Percentiles rank a stretch among this genome's conserved stretches.
phyloP scores from a whole-genome alignment of 2,888 invertebrate genomes.

The Pseudococcus viburni region DNA sequence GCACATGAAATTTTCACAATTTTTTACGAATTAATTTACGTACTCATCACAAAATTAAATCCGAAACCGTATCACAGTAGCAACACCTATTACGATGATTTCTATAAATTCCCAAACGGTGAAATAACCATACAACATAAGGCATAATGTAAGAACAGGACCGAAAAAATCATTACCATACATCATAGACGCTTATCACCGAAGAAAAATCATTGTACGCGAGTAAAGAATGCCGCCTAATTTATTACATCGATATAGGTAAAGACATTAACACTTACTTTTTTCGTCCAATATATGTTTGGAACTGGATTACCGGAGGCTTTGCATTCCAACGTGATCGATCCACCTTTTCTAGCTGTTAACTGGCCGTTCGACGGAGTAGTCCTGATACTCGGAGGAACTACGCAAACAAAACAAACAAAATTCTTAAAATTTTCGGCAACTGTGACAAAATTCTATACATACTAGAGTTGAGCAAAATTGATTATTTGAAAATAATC shows the following conservation, averaged over 20 bases:
- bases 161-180: neutral
- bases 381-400: constrained; percentile 80
- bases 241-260: constrained; percentile 21
- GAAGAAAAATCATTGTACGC: neutral
- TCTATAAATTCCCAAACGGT: neutral
- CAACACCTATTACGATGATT: too few relatives aligned
- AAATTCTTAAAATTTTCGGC: neutral
- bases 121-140: neutral
- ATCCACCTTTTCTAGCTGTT: constrained; percentile 79
- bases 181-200: constrained; percentile 28
- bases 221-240: constrained; percentile 27
- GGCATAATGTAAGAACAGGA: neutral
- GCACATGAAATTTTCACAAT: too few relatives aligned
- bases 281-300: constrained; percentile 79
- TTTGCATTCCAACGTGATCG: constrained; percentile 80
- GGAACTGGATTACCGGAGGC: constrained; percentile 84
- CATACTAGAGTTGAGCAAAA: too few relatives aligned
- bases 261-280: constrained; percentile 72
- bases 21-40: too few relatives aligned
- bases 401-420: constrained; percentile 70
- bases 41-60: too few relatives aligned
- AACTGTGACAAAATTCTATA: too few relatives aligned
- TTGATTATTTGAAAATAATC: too few relatives aligned
- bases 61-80: too few relatives aligned
- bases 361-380: constrained; percentile 78